Conservation (phyloP, 2,797 vertebrate genomes). For the Ptychobarbus kaznakovi region DNA sequence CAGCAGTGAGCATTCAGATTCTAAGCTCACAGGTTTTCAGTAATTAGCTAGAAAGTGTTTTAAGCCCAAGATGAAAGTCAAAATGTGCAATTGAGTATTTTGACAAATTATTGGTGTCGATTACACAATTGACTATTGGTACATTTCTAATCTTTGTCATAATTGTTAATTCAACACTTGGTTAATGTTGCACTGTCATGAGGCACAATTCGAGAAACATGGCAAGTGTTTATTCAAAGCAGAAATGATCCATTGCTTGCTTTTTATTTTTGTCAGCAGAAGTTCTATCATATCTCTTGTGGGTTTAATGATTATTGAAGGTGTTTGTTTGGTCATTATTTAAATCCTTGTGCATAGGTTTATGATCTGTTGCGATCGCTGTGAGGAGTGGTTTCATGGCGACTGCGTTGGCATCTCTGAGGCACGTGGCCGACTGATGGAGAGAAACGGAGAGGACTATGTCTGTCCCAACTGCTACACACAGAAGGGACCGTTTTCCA, state of each 20-base stretch:
- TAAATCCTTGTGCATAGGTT: slow-evolving; percentile 81
- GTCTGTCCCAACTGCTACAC: slow-evolving; percentile 98
- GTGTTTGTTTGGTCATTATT: slow-evolving; percentile 11
- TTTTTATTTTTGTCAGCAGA: neutral
- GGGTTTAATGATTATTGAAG: slow-evolving; percentile 2
- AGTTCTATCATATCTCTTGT: neutral
- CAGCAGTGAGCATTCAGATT: neutral
- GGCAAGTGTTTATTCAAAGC: neutral
- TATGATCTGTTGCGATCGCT: slow-evolving; percentile 99
- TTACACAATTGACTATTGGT: neutral
- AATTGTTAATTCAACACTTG: neutral
- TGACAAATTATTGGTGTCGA: neutral
- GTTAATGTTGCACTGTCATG: neutral
- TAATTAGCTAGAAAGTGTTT: neutral
- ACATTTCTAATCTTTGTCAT: neutral
- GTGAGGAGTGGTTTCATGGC: slow-evolving; percentile 99
- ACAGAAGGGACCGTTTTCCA: slow-evolving; percentile 82
- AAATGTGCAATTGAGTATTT: neutral
- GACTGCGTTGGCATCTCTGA: slow-evolving; percentile 98
- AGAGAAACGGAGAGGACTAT: slow-evolving; percentile 97
- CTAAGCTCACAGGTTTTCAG: neutral
- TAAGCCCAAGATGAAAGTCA: neutral
- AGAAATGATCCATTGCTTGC: neutral
- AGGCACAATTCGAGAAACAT: neutral
- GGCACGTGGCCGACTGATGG: slow-evolving; percentile 93